A percentile compares a stretch with the other conserved stretches of the same genome.
phyloP scores from a whole-genome alignment of 2,888 invertebrate species.

The Drosophila demipolita region DNA sequence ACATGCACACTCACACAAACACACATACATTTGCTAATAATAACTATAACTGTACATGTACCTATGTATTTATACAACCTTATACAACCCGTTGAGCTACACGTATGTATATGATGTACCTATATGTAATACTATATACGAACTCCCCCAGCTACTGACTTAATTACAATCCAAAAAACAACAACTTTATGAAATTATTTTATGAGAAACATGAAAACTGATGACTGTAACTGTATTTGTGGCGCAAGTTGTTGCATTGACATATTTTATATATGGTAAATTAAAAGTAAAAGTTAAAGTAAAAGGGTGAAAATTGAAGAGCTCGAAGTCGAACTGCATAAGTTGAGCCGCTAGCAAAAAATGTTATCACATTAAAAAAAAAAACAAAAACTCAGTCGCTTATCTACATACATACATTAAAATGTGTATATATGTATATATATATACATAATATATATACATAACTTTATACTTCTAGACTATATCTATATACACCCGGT shows the following conservation, averaged over 20 bases:
- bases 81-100: constrained; percentile 36
- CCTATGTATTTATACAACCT: constrained; percentile 53
- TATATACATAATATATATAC: constrained; percentile 51
- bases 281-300: constrained; percentile 23
- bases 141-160: constrained; percentile 44
- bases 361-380: constrained; percentile 34
- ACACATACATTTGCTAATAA: constrained; percentile 10
- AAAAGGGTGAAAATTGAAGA: constrained; percentile 42
- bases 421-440: constrained; percentile 18
- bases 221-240: constrained; percentile 59
- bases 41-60: constrained; percentile 38
- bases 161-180: constrained; percentile 51
- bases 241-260: constrained; percentile 60
- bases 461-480: constrained; percentile 60
- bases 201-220: constrained; percentile 60
- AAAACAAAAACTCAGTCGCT: constrained; percentile 52
- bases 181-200: constrained; percentile 39
- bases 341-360: constrained; percentile 29
- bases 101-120: constrained; percentile 19
- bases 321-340: constrained; percentile 7
- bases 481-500: constrained; percentile 66
- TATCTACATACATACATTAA: constrained; percentile 36
- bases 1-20: constrained; percentile 17
- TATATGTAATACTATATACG: constrained; percentile 36
- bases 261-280: constrained; percentile 55